A percentile compares a stretch with the other conserved stretches of the same genome.
phyloP scores from a whole-genome alignment of 2,888 invertebrate genomes.

The Listrodromus nycthemerus region DNA sequence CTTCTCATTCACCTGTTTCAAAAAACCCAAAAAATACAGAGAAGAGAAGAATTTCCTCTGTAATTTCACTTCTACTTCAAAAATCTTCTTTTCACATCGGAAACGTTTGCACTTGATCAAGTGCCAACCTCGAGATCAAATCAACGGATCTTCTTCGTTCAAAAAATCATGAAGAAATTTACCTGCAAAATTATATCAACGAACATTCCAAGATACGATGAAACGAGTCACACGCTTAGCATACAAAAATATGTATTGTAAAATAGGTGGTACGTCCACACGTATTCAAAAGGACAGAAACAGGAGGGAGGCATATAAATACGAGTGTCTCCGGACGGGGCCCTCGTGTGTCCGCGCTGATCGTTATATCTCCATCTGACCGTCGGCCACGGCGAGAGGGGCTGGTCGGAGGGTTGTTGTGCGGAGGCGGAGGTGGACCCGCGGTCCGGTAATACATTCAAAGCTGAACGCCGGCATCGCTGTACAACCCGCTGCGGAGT shows the following conservation, averaged over 20 bases:
- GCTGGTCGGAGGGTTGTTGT: constrained; percentile 71
- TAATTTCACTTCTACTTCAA: no score
- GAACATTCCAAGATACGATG: background rate
- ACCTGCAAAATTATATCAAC: background rate
- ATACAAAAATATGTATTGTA: background rate
- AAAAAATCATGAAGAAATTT: constrained; percentile 1
- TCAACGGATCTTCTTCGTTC: background rate
- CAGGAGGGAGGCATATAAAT: constrained; percentile 77
- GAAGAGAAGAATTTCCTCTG: no score
- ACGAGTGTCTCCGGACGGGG: constrained; percentile 79
- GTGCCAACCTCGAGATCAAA: background rate
- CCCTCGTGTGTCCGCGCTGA: constrained; percentile 80
- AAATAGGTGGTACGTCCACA: constrained; percentile 28
- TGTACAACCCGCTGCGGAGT: constrained; percentile 64
- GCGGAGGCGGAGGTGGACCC: constrained; percentile 70
- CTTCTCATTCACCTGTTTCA: no score
- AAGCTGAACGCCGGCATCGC: constrained; percentile 76
- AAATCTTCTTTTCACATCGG: background rate
- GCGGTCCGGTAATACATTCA: constrained; percentile 83
- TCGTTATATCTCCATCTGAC: constrained; percentile 84
- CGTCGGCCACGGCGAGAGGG: constrained; percentile 69
- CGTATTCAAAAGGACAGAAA: constrained; percentile 55
- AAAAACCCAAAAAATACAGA: no score
- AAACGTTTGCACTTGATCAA: background rate
- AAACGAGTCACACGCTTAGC: background rate